A percentile compares a stretch with the other conserved stretches of the same genome.
phyloP scores from a whole-genome alignment of 2,113 vertebrate genomes.

The Capricornis sumatraensis region DNA sequence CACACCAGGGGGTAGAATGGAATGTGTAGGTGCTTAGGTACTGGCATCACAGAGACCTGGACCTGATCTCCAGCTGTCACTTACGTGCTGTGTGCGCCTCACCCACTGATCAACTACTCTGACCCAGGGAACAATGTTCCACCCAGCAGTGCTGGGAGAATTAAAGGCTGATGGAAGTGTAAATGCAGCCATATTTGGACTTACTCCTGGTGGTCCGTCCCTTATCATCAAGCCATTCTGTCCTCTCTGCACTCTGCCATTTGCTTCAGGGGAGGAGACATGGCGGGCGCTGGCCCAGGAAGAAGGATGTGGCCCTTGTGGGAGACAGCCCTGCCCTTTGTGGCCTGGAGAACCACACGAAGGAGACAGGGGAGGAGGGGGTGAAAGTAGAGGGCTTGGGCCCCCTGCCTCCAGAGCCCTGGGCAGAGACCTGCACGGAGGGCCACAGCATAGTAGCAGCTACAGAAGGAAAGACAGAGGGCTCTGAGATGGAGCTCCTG shows the following conservation, averaged over 20 bases:
- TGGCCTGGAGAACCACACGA: background rate
- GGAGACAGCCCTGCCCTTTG: background rate
- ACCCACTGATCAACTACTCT: background rate
- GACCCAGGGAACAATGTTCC: background rate
- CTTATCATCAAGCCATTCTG: background rate
- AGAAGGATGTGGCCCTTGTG: background rate
- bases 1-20: background rate
- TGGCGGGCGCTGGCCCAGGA: background rate
- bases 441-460: background rate
- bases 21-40: background rate
- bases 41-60: background rate
- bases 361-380: background rate
- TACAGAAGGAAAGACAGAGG: accelerated
- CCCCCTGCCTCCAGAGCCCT: no score
- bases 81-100: background rate
- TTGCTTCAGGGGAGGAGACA: background rate
- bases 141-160: background rate
- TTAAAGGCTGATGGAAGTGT: background rate
- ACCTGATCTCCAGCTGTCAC: background rate
- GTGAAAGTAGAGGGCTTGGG: background rate
- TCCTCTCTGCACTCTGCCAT: background rate
- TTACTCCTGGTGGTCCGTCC: accelerated
- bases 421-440: background rate
- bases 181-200: background rate
- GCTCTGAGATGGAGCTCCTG: background rate